A percentile compares a stretch with the other conserved stretches of the same genome.
Conservation (phyloP, 1,140 invertebrate species). For the Trachymyrmex septentrionalis region DNA sequence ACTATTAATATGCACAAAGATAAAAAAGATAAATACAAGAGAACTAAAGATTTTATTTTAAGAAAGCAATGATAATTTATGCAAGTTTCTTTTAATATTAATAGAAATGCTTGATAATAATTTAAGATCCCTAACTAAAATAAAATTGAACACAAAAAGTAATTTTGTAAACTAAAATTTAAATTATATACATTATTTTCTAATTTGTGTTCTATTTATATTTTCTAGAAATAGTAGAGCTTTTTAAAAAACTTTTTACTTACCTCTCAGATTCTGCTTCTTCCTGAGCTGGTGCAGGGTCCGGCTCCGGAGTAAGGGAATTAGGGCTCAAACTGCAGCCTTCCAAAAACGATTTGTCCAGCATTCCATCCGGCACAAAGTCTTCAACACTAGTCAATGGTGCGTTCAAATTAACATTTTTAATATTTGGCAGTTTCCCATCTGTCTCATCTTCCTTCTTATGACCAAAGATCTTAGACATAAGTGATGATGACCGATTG, state of each 20-base stretch:
- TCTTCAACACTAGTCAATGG: slow-evolving; percentile 91
- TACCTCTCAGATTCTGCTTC: slow-evolving; percentile 89
- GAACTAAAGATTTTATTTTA: neutral
- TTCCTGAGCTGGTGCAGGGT: slow-evolving; percentile 80
- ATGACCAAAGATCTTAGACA: slow-evolving; percentile 85
- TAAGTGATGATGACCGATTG: slow-evolving; percentile 79
- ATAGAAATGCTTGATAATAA: slow-evolving; percentile 13
- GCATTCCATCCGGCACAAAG: slow-evolving; percentile 93
- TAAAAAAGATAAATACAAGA: neutral
- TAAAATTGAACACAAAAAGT: neutral
- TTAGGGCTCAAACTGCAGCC: slow-evolving; percentile 85
- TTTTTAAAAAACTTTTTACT: neutral
- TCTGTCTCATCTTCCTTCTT: slow-evolving; percentile 80
- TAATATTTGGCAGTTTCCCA: slow-evolving; percentile 69
- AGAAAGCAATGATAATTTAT: neutral
- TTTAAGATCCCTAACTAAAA: neutral
- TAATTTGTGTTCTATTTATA: neutral
- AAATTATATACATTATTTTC: neutral
- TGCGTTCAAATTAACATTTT: slow-evolving; percentile 63
- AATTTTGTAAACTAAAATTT: neutral
- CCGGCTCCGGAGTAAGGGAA: slow-evolving; percentile 69
- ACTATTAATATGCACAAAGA: neutral
- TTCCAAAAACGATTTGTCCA: slow-evolving; percentile 94
- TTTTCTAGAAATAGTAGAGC: slow-evolving; percentile 5
- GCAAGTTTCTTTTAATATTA: neutral